Evolutionary conservation across 2,888 invertebrate species (phyloP), one percentile per base, ranked within the genome.

Genomic region (Hololepta plana): DNA sequence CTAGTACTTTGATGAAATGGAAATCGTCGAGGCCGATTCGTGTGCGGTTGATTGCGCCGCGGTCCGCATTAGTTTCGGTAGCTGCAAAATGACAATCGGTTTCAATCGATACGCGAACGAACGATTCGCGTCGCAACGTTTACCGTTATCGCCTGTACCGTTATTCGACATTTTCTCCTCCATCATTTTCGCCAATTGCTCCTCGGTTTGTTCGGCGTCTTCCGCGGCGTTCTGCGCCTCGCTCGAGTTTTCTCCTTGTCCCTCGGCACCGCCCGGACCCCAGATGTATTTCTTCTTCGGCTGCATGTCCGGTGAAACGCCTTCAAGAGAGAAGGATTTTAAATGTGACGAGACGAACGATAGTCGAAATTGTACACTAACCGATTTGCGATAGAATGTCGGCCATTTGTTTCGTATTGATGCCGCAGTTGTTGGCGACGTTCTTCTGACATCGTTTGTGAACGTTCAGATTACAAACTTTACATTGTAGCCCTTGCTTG

Each of bases 391-490:
- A 76, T 41, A 96, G 68, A 42, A 93, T 80, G 52, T 85, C 81
- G 3, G 91, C 95, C 87, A 98, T 81, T 57, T 77, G 74, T 57
- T 91, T 88, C 29, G 90, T 87, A 61, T 98, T 87, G 55, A 95
- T 90, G 46, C 98, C 96, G 59, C 98, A 98, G 57, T 93, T 96
- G 62, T 96, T 96, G 34, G 96, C 95, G 35, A 98, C 96, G 60
- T 98, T 98, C 59, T 90, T 90, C 62, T 93, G 87, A 59, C 98
- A 98, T 30, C 96, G 72, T 58, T 96, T 96, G 64, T 98, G 96
- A 34, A 96, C 91, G 62, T 96, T 96, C 70, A 96, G 75, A 40
- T 75, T 81, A 55, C 98, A 98, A 38, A 79, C 91, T 35, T 87
- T 84, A 55, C 95, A 95, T 57, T 95, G 93, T 42, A 95, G 65